Percentiles rank a stretch among this genome's conserved stretches.
Evolutionary conservation across 2,888 invertebrate genomes (phyloP).

Genomic region (Dione vanillae): DNA sequence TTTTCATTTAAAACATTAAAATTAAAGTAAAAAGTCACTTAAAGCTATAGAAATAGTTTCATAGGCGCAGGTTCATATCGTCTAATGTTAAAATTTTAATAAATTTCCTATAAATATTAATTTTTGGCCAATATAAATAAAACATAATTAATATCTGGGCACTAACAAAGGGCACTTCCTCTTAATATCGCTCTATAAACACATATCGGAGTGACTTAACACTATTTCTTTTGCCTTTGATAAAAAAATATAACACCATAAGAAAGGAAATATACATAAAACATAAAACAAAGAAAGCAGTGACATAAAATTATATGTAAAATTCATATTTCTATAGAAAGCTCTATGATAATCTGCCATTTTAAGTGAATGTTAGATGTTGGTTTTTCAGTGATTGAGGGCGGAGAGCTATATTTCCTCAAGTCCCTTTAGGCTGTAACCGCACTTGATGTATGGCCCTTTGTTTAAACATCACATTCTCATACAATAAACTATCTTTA

Average conservation of each 20-base stretch:
- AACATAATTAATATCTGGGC: too few species aligned
- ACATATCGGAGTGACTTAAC: too few species aligned
- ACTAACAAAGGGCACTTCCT: too few species aligned
- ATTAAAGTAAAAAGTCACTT: too few species aligned
- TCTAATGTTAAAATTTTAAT: too few species aligned
- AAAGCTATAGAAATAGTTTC: too few species aligned
- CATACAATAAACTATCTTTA: slow-evolving; percentile 12
- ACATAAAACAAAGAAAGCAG: not conserved
- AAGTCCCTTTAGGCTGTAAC: slow-evolving; percentile 31
- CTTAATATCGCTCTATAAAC: too few species aligned
- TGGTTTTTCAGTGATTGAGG: slow-evolving; percentile 27
- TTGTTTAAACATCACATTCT: slow-evolving; percentile 21
- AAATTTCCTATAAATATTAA: too few species aligned
- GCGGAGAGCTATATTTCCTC: slow-evolving; percentile 31
- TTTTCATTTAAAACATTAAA: too few species aligned
- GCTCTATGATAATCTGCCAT: not conserved
- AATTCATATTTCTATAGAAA: slow-evolving; percentile 7
- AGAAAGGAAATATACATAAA: not conserved
- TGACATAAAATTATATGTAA: not conserved
- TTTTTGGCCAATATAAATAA: too few species aligned
- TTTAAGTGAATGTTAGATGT: slow-evolving; percentile 17
- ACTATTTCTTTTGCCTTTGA: too few species aligned
- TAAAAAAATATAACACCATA: not conserved
- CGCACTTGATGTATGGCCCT: slow-evolving; percentile 14
- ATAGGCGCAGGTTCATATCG: too few species aligned